Percentiles rank a stretch among this genome's conserved stretches.
Conservation (phyloP, 2,888 invertebrate species). For the Hoplodrina blanda region DNA sequence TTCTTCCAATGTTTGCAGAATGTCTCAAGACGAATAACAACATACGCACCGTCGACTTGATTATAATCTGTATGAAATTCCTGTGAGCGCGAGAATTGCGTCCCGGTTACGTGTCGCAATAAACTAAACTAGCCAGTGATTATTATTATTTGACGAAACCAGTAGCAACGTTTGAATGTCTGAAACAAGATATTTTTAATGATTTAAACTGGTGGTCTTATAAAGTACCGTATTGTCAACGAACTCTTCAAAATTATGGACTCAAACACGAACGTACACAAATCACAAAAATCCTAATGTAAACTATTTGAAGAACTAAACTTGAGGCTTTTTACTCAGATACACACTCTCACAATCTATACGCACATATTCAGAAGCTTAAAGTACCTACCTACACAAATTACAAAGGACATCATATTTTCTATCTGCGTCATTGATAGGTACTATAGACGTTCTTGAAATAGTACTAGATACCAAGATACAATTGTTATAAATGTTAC, state of each 20-base stretch:
- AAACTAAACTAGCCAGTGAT: constrained; percentile 56
- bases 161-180: constrained; percentile 10
- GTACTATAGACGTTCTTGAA: constrained; percentile 23
- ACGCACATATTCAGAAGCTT: constrained; percentile 17
- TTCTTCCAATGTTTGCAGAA: constrained; percentile 62
- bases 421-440: constrained; percentile 26
- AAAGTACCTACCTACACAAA: constrained; percentile 24
- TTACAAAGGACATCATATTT: constrained; percentile 6
- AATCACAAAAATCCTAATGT: neutral
- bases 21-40: constrained; percentile 60
- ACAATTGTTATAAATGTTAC: constrained; percentile 27
- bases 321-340: neutral
- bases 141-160: constrained; percentile 52
- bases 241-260: neutral
- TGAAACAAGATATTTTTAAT: constrained; percentile 33
- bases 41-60: constrained; percentile 67
- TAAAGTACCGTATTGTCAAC: constrained; percentile 5
- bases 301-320: neutral
- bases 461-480: constrained; percentile 15
- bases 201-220: constrained; percentile 4
- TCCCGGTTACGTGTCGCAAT: constrained; percentile 78
- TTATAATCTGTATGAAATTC: constrained; percentile 79
- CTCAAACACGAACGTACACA: neutral
- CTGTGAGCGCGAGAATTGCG: constrained; percentile 77
- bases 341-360: neutral